phyloP scores from a whole-genome alignment of 2,113 vertebrate species.

The human region DNA sequence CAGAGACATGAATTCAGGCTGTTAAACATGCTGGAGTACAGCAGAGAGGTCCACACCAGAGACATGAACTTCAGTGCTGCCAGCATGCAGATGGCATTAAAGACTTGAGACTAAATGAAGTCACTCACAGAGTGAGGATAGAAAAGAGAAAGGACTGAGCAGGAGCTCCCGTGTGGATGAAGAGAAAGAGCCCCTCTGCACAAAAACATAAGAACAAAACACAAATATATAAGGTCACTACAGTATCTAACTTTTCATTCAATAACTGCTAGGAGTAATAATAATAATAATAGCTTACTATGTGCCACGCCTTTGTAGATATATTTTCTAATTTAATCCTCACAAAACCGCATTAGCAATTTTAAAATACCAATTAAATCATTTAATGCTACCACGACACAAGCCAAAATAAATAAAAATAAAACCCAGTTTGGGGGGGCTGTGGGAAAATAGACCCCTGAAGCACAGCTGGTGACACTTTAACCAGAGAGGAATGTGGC shows the following conservation, averaged over 20 bases:
- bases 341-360: neutral
- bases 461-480: no score
- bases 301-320: neutral
- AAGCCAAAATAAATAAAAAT: neutral
- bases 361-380: neutral
- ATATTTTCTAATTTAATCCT: neutral
- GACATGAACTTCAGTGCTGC: rapidly evolving
- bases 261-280: neutral
- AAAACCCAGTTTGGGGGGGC: neutral
- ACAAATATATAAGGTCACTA: neutral
- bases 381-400: neutral
- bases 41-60: neutral
- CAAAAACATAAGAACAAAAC: neutral
- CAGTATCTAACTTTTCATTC: neutral
- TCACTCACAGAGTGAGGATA: neutral
- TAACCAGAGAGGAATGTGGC: neutral
- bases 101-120: no score
- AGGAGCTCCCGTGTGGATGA: neutral
- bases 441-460: neutral
- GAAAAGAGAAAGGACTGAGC: neutral
- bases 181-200: neutral
- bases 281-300: neutral
- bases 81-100: neutral
- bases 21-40: neutral
- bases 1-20: no score